A percentile compares a stretch with the other conserved stretches of the same genome.
Conservation (phyloP, 2,113 vertebrate genomes). For the Rhagologus leucostigma region DNA sequence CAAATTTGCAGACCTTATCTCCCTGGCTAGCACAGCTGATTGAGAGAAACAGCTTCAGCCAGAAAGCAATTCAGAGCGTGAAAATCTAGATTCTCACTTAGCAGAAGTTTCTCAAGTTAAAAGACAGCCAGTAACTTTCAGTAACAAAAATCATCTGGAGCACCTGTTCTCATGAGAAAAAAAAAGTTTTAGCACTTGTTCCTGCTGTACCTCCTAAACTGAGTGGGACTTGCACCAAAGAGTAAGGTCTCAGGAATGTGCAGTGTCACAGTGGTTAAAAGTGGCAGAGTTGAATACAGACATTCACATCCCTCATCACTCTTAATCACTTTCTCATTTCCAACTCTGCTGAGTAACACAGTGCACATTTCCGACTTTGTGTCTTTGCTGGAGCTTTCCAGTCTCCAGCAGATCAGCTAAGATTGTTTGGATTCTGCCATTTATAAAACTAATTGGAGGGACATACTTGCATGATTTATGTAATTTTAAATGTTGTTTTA, state of each 20-base stretch:
- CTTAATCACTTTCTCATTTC: neutral
- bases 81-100: neutral
- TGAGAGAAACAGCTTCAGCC: neutral
- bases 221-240: neutral
- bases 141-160: neutral
- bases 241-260: neutral
- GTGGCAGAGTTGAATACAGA: neutral
- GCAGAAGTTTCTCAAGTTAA: neutral
- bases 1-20: neutral
- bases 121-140: neutral
- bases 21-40: neutral
- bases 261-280: neutral
- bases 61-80: neutral
- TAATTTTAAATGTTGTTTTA: neutral
- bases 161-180: neutral
- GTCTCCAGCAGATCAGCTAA: neutral
- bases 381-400: neutral
- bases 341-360: accelerated
- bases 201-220: neutral
- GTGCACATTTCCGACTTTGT: accelerated
- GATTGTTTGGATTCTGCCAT: neutral
- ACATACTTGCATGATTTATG: neutral
- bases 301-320: neutral
- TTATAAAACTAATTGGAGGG: neutral
- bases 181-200: neutral